Evolutionary conservation across 2,113 vertebrate genomes (phyloP), one percentile per base, ranked within the genome.

Genomic region (Pao palembangensis): DNA sequence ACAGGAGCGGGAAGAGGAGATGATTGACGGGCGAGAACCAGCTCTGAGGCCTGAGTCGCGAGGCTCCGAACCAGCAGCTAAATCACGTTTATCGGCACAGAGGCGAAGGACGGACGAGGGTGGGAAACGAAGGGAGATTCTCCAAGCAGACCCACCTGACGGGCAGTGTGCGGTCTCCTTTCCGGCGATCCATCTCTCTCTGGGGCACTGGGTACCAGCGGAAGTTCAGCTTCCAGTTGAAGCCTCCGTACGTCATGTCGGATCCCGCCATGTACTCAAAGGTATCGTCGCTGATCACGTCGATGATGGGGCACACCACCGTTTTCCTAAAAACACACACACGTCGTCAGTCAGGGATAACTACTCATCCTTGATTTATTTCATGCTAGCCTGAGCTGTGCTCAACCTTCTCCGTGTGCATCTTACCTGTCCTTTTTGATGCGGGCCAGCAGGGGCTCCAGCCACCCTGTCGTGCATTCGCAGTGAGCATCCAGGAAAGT

Each of bases 211-310:
- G 97, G 78, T 98, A 98, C 96, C 97, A 99, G 55, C 97, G 94
- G 81, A 99, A 99, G 84, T 99, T 98, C 68, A 98, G 75, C 76
- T 98, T 98, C 97, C 96, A 99, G 88, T 99, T 99, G 89, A 99
- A 99, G 14, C 97, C 97, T 28, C 97, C 97, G 25, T 98, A 99
- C 3, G 96, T 98, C 96, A 98, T 98, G 83, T 98, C 97, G 2
- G 96, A 99, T 19, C 97, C 97, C n/a, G 97, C 96, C 96, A 99
- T 98, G 56, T 99, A 98, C 85, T 99, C 97, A 0, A 99, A 99
- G 13, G 97, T 98, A 64, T 99, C 97, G 58, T 99, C 97, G 0
- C 96, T 98, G 90, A 98, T 99, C 57, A 99, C 96, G 16, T 98
- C 97, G 59, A 99, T 98, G 82, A 99, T 98, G 62, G 97, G 96